Conservation (phyloP, 1,140 invertebrate genomes). For the Saccostrea cuccullata region DNA sequence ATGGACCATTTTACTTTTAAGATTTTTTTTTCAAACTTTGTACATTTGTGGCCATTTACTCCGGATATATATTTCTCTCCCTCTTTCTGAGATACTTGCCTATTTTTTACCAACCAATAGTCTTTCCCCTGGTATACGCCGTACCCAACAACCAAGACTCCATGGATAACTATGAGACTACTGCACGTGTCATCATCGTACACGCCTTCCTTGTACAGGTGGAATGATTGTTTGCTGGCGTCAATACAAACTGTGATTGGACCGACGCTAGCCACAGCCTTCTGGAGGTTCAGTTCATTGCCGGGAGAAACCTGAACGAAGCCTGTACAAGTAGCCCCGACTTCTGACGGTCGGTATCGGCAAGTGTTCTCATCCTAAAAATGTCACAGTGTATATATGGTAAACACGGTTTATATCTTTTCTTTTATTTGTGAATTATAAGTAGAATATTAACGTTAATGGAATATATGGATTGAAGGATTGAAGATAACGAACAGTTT, state of each 20-base stretch:
- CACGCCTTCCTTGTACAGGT: constrained; percentile 68
- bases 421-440: too few relatives aligned
- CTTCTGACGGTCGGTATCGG: background rate
- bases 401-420: too few relatives aligned
- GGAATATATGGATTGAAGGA: too few relatives aligned
- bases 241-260: constrained; percentile 89
- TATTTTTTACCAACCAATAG: constrained; percentile 81
- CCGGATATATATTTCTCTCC: too few relatives aligned
- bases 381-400: too few relatives aligned
- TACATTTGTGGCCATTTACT: too few relatives aligned
- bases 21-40: too few relatives aligned
- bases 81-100: constrained; percentile 48
- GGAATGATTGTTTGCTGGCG: constrained; percentile 77
- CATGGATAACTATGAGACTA: constrained; percentile 75
- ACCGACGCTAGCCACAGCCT: constrained; percentile 38
- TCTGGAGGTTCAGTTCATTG: background rate
- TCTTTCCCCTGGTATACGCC: constrained; percentile 82
- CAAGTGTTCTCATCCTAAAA: background rate
- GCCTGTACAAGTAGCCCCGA: background rate
- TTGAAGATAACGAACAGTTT: too few relatives aligned
- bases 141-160: constrained; percentile 81
- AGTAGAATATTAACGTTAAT: too few relatives aligned
- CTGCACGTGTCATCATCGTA: background rate
- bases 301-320: background rate
- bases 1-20: too few relatives aligned